Evolutionary conservation across 1,140 invertebrate genomes (phyloP).

Genomic region (Saccostrea glomerata): DNA sequence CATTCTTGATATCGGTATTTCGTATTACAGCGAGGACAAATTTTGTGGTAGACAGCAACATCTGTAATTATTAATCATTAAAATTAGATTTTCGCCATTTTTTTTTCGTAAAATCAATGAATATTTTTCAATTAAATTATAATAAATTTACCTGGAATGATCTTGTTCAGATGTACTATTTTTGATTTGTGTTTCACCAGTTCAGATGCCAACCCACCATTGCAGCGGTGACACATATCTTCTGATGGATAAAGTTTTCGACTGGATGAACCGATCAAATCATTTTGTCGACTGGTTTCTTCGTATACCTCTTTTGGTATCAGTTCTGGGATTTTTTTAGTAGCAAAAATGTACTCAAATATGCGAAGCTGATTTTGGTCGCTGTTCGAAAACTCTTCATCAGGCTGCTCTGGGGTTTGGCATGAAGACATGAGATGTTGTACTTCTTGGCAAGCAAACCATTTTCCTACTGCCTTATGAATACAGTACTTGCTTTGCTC

Average conservation of each 20-base stretch:
- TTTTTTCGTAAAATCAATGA: too few species aligned
- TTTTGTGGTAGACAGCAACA: constrained; percentile 2
- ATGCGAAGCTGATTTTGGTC: neutral
- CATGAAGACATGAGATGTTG: neutral
- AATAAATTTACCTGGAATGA: neutral
- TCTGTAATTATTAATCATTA: neutral
- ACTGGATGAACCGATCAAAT: neutral
- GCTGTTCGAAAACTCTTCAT: neutral
- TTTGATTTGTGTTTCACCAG: neutral
- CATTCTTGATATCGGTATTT: constrained; percentile 10
- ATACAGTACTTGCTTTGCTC: neutral
- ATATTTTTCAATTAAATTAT: neutral
- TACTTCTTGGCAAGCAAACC: constrained; percentile 11
- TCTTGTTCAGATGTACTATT: neutral
- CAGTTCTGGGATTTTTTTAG: neutral
- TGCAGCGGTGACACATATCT: neutral
- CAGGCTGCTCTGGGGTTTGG: neutral
- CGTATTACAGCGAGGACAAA: neutral
- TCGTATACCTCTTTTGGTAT: neutral
- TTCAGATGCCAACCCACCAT: neutral
- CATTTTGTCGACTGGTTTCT: neutral
- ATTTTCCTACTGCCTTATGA: constrained; percentile 36
- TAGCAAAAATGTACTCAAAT: neutral
- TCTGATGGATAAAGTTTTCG: constrained; percentile 3
- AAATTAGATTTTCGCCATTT: neutral